These are phyloP conservation scores for Latheticus oryzae DNA, from an alignment of 2,888 invertebrate genomes.

Conservation along the genomic window DNA sequence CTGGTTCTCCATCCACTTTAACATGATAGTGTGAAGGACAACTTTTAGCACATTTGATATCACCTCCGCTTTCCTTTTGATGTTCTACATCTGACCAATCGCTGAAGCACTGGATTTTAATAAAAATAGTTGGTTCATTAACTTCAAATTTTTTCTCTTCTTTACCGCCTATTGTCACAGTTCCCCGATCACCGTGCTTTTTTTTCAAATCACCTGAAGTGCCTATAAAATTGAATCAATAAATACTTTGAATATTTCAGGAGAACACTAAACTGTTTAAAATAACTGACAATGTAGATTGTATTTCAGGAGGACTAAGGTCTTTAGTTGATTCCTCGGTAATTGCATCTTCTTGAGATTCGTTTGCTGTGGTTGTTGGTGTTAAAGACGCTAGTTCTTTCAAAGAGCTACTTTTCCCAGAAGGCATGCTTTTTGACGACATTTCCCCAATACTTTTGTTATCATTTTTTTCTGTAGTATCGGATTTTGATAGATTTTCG, in stretches of 20 bases:
- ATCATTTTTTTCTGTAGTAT: too few relatives aligned
- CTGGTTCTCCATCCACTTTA: conserved; percentile 26
- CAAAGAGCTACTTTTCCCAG: too few relatives aligned
- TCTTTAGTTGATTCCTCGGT: background rate
- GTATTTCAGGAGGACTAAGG: background rate
- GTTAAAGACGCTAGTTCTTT: too few relatives aligned
- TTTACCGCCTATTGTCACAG: background rate
- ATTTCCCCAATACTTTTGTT: too few relatives aligned
- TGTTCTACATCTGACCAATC: conserved; percentile 11
- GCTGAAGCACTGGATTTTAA: conserved; percentile 25
- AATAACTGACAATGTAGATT: conserved; percentile 5
- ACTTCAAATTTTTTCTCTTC: too few relatives aligned
- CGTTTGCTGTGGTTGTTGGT: too few relatives aligned
- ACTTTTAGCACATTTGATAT: conserved; percentile 1
- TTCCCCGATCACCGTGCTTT: background rate
- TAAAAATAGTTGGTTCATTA: conserved; percentile 12
- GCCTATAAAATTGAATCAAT: conserved; percentile 7
- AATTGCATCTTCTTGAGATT: too few relatives aligned
- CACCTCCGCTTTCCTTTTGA: background rate
- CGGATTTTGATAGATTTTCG: too few relatives aligned
- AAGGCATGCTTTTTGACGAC: too few relatives aligned
- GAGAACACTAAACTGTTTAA: conserved; percentile 11
- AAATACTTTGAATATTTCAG: too few relatives aligned
- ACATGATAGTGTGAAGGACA: conserved; percentile 24
- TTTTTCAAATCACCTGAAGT: conserved; percentile 5